Conservation (phyloP, 2,113 vertebrate genomes). For the Boleophthalmus pectinirostris region DNA sequence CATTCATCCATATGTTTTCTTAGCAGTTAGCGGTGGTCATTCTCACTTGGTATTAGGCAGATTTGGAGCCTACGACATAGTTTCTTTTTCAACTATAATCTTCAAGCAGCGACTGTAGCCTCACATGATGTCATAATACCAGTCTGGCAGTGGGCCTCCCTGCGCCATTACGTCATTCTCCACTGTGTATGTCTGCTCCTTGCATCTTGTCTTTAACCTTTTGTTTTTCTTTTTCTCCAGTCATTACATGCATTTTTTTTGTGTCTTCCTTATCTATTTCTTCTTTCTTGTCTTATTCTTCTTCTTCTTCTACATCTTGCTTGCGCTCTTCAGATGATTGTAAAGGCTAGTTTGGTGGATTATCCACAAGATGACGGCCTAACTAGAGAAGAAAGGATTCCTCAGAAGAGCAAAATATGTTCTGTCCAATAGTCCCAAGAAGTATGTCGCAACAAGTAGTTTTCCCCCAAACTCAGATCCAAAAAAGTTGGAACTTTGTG, state of each 20-base stretch:
- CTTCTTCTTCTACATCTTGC: slow-evolving; percentile 19
- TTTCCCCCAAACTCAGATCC: not conserved
- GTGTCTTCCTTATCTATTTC: slow-evolving; percentile 6
- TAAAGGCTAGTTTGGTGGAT: slow-evolving; percentile 94
- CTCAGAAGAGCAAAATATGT: slow-evolving; percentile 91
- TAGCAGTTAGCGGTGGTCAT: not conserved
- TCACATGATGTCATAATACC: not conserved
- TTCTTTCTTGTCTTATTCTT: slow-evolving; percentile 19
- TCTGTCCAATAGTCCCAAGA: slow-evolving; percentile 85
- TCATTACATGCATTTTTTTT: not conserved
- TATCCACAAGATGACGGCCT: slow-evolving; percentile 89
- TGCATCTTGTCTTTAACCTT: not conserved
- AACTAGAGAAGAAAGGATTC: slow-evolving; percentile 68
- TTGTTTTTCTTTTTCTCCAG: not conserved
- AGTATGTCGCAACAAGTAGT: slow-evolving; percentile 62
- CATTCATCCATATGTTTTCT: not conserved
- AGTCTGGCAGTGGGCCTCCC: slow-evolving; percentile 3
- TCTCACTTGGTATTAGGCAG: not conserved
- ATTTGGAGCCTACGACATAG: not conserved
- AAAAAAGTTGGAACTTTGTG: not conserved
- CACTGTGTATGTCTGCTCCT: slow-evolving; percentile 15
- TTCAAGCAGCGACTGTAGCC: not conserved
- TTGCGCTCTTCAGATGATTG: slow-evolving; percentile 83
- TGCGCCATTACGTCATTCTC: slow-evolving; percentile 9
- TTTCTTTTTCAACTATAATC: slow-evolving; percentile 4